phyloP scores from a whole-genome alignment of 2,888 invertebrate genomes.

The Rhyacophila evoluta region DNA sequence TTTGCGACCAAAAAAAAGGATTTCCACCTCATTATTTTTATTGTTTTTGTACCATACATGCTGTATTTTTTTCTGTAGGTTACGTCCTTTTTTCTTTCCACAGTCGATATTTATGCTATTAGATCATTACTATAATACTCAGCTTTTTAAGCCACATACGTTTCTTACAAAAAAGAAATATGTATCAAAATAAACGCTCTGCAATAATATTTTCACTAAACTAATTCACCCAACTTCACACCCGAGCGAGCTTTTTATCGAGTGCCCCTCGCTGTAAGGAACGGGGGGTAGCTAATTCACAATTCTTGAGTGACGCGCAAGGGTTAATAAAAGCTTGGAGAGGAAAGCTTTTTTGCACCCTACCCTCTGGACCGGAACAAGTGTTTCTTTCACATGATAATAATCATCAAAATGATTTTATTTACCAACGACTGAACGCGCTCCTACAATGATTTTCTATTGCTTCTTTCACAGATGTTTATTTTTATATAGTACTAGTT shows the following conservation, averaged over 20 bases:
- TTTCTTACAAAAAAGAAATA: no score
- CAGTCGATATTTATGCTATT: no score
- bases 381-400: constrained; percentile 42
- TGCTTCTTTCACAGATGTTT: not conserved
- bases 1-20: no score
- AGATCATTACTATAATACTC: no score
- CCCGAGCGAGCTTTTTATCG: not conserved
- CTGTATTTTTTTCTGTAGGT: no score
- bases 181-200: no score
- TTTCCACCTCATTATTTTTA: no score
- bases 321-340: constrained; percentile 45
- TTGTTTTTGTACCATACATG: no score
- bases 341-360: constrained; percentile 32
- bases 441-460: not conserved
- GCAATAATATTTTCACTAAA: not conserved
- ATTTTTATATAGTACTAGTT: not conserved
- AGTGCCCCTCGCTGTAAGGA: not conserved
- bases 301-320: constrained; percentile 39
- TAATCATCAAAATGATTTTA: not conserved
- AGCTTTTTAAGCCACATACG: no score
- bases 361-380: constrained; percentile 35
- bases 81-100: no score
- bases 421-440: not conserved
- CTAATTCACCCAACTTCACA: not conserved
- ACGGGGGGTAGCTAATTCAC: constrained; percentile 40